A percentile compares a stretch with the other conserved stretches of the same genome.
Conservation (phyloP, 1,140 invertebrate genomes). For the Trichoplusia ni region DNA sequence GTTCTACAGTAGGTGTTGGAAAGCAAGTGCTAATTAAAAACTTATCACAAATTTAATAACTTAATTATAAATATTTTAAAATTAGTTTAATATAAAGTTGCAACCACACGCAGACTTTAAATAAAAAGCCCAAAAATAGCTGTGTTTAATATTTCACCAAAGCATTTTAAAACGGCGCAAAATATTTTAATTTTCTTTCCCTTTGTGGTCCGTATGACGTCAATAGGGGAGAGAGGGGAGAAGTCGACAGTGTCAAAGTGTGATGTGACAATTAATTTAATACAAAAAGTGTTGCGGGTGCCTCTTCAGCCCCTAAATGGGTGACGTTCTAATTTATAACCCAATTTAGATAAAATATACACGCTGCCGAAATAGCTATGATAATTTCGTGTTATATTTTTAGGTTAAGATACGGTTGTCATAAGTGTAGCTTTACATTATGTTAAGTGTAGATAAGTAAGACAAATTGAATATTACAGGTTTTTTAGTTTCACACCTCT, state of each 20-base stretch:
- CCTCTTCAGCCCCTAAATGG: neutral
- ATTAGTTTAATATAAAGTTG: no score
- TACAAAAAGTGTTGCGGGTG: neutral
- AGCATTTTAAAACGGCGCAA: neutral
- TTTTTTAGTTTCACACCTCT: no score
- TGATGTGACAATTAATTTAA: slow-evolving; percentile 11
- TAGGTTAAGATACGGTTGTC: neutral
- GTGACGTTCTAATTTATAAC: slow-evolving; percentile 6
- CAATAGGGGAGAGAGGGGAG: neutral
- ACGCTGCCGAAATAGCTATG: neutral
- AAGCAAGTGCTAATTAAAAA: no score
- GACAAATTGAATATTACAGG: no score
- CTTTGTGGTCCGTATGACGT: neutral
- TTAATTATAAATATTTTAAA: no score
- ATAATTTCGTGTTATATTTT: neutral
- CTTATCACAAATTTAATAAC: no score
- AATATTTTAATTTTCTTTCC: neutral
- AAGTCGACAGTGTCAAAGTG: neutral
- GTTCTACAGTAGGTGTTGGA: no score
- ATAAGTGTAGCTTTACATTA: neutral
- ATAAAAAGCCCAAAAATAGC: no score
- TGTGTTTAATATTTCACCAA: no score
- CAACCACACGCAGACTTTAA: no score
- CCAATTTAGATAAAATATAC: slow-evolving; percentile 10
- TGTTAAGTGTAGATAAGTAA: neutral